These are phyloP conservation scores for Scrobipalpa atriplicella DNA, from an alignment of 2,888 invertebrate genomes.

Conservation along the genomic window DNA sequence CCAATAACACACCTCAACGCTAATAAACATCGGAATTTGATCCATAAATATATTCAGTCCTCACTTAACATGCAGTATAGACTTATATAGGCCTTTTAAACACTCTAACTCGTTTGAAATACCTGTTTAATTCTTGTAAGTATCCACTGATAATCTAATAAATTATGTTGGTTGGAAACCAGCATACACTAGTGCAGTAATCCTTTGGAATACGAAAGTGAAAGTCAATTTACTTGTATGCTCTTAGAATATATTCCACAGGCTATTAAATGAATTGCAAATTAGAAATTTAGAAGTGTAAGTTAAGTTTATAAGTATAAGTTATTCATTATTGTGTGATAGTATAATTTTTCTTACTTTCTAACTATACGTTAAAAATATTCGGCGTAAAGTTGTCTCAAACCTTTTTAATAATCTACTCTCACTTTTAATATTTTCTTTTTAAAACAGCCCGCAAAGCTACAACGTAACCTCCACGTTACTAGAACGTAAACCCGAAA, in stretches of 20 bases:
- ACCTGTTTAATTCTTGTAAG: slow-evolving; percentile 17
- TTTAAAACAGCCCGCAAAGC: not conserved
- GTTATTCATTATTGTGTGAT: no score
- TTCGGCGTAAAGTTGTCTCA: no score
- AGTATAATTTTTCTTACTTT: no score
- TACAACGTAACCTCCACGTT: not conserved
- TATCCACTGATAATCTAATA: slow-evolving; percentile 6
- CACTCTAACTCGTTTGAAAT: slow-evolving; percentile 16
- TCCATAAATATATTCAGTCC: slow-evolving; percentile 16
- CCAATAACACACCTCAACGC: not conserved
- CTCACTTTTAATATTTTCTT: no score
- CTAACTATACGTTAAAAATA: no score
- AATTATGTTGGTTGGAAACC: slow-evolving; percentile 11
- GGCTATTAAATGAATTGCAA: no score
- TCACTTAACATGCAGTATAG: slow-evolving; percentile 16
- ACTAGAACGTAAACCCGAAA: not conserved
- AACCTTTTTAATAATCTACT: no score
- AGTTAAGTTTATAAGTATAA: no score
- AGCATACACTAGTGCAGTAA: slow-evolving; percentile 4
- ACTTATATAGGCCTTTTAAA: slow-evolving; percentile 14
- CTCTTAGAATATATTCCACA: not conserved
- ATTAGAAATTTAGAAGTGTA: no score
- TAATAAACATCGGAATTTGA: not conserved
- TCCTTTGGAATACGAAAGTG: not conserved
- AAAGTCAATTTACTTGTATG: slow-evolving; percentile 8